These are phyloP conservation scores for Nothocercus nigrocapillus DNA, from an alignment of 2,113 vertebrate species.

Conservation along the genomic window DNA sequence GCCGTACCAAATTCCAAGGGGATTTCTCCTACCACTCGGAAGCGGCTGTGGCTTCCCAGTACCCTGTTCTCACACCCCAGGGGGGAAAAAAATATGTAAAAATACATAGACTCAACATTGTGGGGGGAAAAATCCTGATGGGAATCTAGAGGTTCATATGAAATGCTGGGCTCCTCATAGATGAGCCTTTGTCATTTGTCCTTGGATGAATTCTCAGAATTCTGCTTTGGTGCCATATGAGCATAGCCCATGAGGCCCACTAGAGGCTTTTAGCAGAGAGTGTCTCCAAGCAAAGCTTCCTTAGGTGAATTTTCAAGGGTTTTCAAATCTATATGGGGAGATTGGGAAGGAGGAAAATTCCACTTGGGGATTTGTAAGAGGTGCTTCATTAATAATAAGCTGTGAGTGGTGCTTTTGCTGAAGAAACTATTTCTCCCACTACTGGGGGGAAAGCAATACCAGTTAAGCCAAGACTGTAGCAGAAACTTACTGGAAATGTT, in stretches of 20 bases:
- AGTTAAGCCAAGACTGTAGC: slow-evolving; percentile 19
- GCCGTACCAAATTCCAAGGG: not conserved
- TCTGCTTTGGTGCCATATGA: not conserved
- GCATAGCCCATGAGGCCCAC: rapidly evolving
- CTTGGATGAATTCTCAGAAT: not conserved
- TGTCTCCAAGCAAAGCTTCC: not conserved
- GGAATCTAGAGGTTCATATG: not conserved
- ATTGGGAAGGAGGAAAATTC: not conserved
- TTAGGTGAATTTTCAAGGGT: not conserved
- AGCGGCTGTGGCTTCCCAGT: not conserved
- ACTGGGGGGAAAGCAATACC: slow-evolving; percentile 8
- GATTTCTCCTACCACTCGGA: not conserved
- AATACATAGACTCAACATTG: not conserved
- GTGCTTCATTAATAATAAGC: not conserved
- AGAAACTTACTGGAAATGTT: slow-evolving; percentile 62
- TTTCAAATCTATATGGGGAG: not conserved
- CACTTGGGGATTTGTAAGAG: not conserved
- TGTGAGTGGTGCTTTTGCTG: not conserved
- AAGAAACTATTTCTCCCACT: slow-evolving; percentile 22
- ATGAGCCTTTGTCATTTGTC: not conserved
- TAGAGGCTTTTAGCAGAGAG: not conserved
- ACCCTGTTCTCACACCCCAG: not conserved
- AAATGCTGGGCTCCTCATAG: not conserved
- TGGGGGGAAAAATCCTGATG: not conserved
- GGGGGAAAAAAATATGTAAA: not conserved